Evolutionary conservation across 2,797 vertebrate species (phyloP), one percentile per base, ranked within the genome.

Genomic region (Carapus acus): DNA sequence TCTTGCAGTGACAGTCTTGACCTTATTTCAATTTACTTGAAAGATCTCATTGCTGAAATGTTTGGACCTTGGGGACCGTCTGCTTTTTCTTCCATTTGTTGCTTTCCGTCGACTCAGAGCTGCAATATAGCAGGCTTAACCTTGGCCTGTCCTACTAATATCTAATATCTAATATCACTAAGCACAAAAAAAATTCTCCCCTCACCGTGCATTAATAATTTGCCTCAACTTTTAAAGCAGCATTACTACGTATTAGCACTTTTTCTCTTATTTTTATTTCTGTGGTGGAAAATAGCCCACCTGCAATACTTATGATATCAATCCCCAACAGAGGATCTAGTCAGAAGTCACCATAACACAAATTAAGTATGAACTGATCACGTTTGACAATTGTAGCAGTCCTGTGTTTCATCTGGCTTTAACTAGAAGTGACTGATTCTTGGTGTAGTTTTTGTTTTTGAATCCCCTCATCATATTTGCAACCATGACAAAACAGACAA

Each of bases 141-240:
- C 51, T 49, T 21, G 13, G 2, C 67, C 38, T 13, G 16, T 36
- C 7, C 18, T 17, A 15, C 20, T 52, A 57, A 69, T 58, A 43
- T 45, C 24, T n/a, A n/a, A n/a, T n/a, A n/a, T n/a, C 19, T 52
- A 56, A 69, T 58, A 43, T 43, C 38, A 43, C 36, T 1, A 23
- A 49, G 7, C 5, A 6, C 45, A 37, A 16, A 34, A 27, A n/a
- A 14, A 13, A 9, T 49, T 58, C 54, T 15, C 49, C 43, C 64
- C 19, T 76, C 63, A 65, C 20, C 43, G 29, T 48, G 60, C 15
- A 39, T 40, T 52, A 55, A 65, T 63, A 54, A 65, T 49, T 39
- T 22, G 36, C 43, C 2, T 14, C 19, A 38, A 16, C 34, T 34
- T 23, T n/a, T 22, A 37, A 18, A 33, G 31, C 29, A 31, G 21